Evolutionary conservation across 2,888 invertebrate genomes (phyloP), one percentile per base, ranked within the genome.

Genomic region (Caenorhabditis afra): DNA sequence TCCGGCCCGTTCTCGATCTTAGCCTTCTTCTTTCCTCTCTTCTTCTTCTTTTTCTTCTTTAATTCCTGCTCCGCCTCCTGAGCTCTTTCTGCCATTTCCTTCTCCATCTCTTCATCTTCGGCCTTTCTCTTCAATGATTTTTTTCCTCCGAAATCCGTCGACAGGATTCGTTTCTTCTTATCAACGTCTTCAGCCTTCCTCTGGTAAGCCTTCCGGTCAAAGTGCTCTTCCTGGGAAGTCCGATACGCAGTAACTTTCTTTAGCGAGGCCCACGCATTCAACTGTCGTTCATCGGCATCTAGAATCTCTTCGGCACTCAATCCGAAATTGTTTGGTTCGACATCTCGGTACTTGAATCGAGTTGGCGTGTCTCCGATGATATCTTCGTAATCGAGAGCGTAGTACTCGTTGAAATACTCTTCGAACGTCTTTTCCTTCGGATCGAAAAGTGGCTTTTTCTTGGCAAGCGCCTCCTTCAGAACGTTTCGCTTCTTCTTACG

Each of bases 181-280:
- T 92, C 91, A 16, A 93, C 91, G 91, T 96, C 95, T 35, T 92
- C 92, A 0, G 94, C 94, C 90, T 94, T 95, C 85, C 93, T 93
- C 82, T 93, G 91, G 91, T 94, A 98, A 0, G 94, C 93, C 76
- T 93, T 93, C 12, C 94, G 93, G 79, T 97, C 97, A 68, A 94
- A 94, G 80, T 93, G 92, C 91, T 98, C 97, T 14, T 94, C 93
- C 67, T 94, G 92, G 5, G 94, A 94, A 0, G 95, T 93, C 7
- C 87, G 81, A 57, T 90, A 89, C 7, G 81, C 77, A 8, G 85
- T 86, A 0, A 85, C 86, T 91, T 94, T 95, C 91, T 95, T 96
- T 4, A 97, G 91, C 0, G 96, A 95, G 85, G 94, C 96, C 99
- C 98, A 99, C 87, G 94, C 94, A 88, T 99, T 98, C 10, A 99